Conservation (phyloP, 1,140 invertebrate genomes). For the Drosophila pruinosa region DNA sequence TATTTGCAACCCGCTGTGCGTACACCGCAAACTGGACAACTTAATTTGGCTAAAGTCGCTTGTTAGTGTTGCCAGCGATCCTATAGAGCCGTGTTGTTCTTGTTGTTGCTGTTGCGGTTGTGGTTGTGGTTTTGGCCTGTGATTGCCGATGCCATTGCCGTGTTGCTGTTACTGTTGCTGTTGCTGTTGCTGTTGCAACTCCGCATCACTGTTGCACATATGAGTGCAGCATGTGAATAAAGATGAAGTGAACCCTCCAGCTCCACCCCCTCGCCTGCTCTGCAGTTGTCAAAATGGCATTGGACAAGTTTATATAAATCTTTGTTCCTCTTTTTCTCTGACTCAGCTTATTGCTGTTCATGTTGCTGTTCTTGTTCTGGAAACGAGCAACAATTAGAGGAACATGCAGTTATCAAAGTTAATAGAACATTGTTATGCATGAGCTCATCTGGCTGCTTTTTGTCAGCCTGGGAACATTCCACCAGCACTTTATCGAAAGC, state of each 20-base stretch:
- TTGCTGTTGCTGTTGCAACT: conserved; percentile 45
- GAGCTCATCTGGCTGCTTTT: not conserved
- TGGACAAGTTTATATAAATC: conserved; percentile 45
- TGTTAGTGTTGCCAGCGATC: conserved; percentile 65
- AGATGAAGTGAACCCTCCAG: conserved; percentile 53
- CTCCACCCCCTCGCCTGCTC: conserved; percentile 7
- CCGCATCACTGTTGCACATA: conserved; percentile 43
- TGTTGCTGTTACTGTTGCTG: conserved; percentile 46
- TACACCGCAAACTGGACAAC: conserved; percentile 79
- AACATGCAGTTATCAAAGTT: conserved; percentile 51
- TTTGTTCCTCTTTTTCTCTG: conserved; percentile 15
- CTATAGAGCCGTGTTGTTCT: conserved; percentile 24
- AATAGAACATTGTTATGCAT: conserved; percentile 8
- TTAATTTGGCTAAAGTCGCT: conserved; percentile 80
- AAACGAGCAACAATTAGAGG: conserved; percentile 62
- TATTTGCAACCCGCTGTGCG: conserved; percentile 79
- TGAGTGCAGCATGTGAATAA: conserved; percentile 61
- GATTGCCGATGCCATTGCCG: conserved; percentile 44
- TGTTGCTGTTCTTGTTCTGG: conserved; percentile 9
- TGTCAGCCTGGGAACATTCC: conserved; percentile 12
- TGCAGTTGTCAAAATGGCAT: conserved; percentile 49
- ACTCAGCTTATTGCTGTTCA: not conserved
- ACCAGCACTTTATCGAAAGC: not conserved
- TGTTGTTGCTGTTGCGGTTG: conserved; percentile 35
- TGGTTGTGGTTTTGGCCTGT: conserved; percentile 39